Base-by-base conservation (phyloP, 2,888 invertebrate genomes). In the Troglohyphantes excavatus region DNA sequence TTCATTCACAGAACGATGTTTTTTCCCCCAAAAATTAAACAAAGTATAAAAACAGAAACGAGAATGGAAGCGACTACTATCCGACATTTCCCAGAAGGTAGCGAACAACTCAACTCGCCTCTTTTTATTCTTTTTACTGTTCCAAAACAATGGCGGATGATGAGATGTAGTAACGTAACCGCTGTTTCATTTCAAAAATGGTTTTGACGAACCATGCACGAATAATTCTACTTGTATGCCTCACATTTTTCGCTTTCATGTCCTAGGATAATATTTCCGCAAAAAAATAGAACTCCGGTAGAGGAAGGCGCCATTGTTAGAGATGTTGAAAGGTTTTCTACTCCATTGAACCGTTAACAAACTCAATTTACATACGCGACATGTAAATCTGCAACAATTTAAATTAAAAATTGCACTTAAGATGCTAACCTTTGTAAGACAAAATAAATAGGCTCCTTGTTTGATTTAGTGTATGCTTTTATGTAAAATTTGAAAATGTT, bases 181-280 rank as follows among this genome's bases (percentile, higher is more conserved):
- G 23, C 17, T 21, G 43, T n/a, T 11, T 11, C 7, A n/a, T 67
- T 79, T 67, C 13, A 68, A 79, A 68, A 68, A 79, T 29, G 17
- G 26, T n/a, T 79, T 67, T 79, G 79, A 46, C n/a, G 17, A 67
- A 27, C 27, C 29, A 79, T 67, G 79, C 79, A 79, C 67, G 79
- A 79, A 67, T 27, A 53, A 53, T 29, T 79, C 29, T 43, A 6
- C 33, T 79, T 6, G n/a, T 53, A 29, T 79, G 79, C 46, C 29
- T 11, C 13, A 75, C 43, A 68, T 67, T 67, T 79, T 79, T 68
- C 79, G 19, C 27, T 67, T 67, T 27, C 43, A 29, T 53, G 27
- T 11, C 21, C 43, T 29, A 11, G 67, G 43, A 79, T 79, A 67
- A 67, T 67, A 79, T 43, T 53, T 46, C 17, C 19, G 46, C 29